Evolutionary conservation across 1,140 invertebrate genomes (phyloP).

Genomic region (Drosophila guanche): DNA sequence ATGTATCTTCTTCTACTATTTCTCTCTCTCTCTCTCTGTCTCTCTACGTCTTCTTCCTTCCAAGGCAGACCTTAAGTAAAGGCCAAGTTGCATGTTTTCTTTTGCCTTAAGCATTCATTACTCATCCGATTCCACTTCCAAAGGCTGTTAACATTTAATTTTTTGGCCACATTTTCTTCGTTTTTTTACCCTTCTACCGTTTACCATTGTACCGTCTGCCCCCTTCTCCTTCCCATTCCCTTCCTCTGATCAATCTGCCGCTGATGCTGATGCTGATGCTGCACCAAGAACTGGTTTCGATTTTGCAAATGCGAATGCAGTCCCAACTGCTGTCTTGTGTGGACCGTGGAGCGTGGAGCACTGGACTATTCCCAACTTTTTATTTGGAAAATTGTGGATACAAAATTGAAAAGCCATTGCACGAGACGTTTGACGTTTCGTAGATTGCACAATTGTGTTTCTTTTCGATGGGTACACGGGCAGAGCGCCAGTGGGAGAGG

Average conservation of each 20-base stretch:
- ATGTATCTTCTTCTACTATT: too few relatives aligned
- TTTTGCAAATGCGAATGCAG: conserved; percentile 32
- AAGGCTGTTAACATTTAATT: conserved; percentile 37
- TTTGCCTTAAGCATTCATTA: conserved; percentile 32
- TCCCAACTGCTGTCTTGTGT: not conserved
- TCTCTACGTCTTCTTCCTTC: conserved; percentile 2
- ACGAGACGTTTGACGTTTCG: conserved; percentile 50
- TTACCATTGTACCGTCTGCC: conserved; percentile 4
- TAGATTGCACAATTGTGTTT: conserved; percentile 57
- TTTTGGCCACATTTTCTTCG: conserved; percentile 36
- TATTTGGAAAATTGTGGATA: conserved; percentile 61
- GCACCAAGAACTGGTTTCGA: conserved; percentile 61
- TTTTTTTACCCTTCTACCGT: not conserved
- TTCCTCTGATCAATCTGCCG: conserved; percentile 6
- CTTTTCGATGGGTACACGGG: not conserved
- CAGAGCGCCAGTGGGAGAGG: conserved; percentile 28
- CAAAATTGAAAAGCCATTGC: conserved; percentile 65
- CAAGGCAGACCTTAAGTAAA: too few relatives aligned
- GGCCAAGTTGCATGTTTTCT: not conserved
- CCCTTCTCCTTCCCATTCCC: conserved; percentile 7
- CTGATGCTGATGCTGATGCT: not conserved
- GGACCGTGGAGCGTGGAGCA: too few relatives aligned
- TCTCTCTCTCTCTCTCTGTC: not conserved
- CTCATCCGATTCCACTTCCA: conserved; percentile 33
- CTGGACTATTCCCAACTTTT: conserved; percentile 66